Conservation (phyloP, 2,113 vertebrate species). For the Zootoca vivipara region DNA sequence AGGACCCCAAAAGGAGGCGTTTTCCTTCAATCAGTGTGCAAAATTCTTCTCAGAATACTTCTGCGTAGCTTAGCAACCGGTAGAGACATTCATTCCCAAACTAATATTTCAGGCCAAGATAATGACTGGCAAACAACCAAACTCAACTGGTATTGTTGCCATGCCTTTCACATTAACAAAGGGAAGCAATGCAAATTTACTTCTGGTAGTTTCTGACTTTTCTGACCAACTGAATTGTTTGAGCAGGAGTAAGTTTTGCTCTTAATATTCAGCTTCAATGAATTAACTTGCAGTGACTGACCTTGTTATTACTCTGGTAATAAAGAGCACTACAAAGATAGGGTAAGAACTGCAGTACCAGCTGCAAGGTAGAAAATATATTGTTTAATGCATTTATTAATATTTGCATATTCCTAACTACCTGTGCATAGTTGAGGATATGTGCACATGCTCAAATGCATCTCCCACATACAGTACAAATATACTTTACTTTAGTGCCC, state of each 20-base stretch:
- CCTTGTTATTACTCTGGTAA: background rate
- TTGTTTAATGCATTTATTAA: background rate
- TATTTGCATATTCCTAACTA: background rate
- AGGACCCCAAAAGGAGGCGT: background rate
- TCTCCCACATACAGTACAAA: background rate
- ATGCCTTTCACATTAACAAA: constrained; percentile 22
- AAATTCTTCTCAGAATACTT: constrained; percentile 20
- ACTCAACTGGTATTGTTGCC: constrained; percentile 10
- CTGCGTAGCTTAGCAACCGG: constrained; percentile 12
- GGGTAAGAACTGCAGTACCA: background rate
- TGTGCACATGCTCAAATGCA: background rate
- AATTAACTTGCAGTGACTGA: background rate
- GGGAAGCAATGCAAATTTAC: constrained; percentile 16
- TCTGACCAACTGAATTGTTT: background rate
- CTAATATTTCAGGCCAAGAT: constrained; percentile 8
- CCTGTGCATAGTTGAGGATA: background rate
- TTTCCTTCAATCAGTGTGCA: background rate
- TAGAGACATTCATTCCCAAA: constrained; percentile 19
- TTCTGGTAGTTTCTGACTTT: background rate
- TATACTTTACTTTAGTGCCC: background rate
- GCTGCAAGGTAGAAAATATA: background rate
- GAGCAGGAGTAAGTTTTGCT: background rate
- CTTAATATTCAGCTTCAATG: background rate
- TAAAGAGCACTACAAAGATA: background rate
- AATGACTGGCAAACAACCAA: constrained; percentile 27